Evolutionary conservation across 2,888 invertebrate genomes (phyloP), one percentile per base, ranked within the genome.

Genomic region (Crematogaster levior): DNA sequence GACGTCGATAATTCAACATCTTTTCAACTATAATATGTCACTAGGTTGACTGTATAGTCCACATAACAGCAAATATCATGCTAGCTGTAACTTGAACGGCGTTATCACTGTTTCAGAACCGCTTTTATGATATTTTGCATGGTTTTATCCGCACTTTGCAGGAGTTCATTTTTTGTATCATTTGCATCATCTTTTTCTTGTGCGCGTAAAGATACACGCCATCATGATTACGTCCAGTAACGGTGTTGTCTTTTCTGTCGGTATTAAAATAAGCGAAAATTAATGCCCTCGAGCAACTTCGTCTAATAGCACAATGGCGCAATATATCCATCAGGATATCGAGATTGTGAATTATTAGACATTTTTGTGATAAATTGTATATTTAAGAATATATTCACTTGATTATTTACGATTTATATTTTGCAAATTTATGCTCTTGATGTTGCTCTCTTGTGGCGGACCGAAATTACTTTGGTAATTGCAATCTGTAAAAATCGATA

Each of bases 151-250:
- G 83, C 75, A 2, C 34, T 48, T n/a, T 58, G 27, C 12, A 91
- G 74, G 24, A 86, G 18, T 91, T 86, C 43, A 89, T 70, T 30
- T 86, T 82, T 0, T 37, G 68, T 1, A 92, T 84, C 34, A 92
- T 40, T 56, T 66, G 63, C 3, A 90, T 27, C 27, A 85, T 43
- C 7, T 75, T 65, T 4, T n/a, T n/a, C n/a, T 86, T 79, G 7
- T 80, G 84, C 1, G 30, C 56, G 43, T 90, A 86, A 40, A 92
- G 65, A 51, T 92, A 92, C 1, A 74, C 34, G 34, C 34, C 0
- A 0, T n/a, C n/a, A 24, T 10, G 5, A 91, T 83, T 2, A 88
- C 75, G 0, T n/a, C n/a, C n/a, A n/a, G 77, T 46, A 0, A 89
- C 73, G 0, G 88, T 89, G 10, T 88, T 81, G 34, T 88, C 82